Evolutionary conservation across 1,140 invertebrate genomes (phyloP), one percentile per base, ranked within the genome.

Genomic region (Ctenoplectra terminalis): DNA sequence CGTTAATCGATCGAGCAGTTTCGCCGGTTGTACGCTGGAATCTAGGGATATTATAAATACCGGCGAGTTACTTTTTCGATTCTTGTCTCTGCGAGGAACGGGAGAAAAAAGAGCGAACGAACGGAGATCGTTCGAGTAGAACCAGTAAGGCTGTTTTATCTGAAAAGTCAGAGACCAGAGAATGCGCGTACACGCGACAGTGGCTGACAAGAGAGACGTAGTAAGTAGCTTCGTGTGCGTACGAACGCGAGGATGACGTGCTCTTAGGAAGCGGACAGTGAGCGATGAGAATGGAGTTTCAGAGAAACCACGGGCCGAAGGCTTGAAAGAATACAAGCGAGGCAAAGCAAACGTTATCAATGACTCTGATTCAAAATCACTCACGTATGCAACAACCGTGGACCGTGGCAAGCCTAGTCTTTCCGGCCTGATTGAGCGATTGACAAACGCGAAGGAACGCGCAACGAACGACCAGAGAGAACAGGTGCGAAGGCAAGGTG

Each of bases 1-100:
- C 43, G 48, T 58, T 72, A 43, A 70, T 72, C 76, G 76, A 79
- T 67, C 54, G 56, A 58, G 29, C 56, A 17, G 29, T 31, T 34
- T 50, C 56, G 43, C 70, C 11, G 52, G 37, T 52, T 37, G 17
- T n/a, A n/a, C 26, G 13, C 34, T 15, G 0, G 23, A 23, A 52
- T 29, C 6, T n/a, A 34, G 11, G 31, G 31, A 34, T 60, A 60
- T 60, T 60, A 34, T 34, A 60, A 60, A 34, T 34, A 17, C 0
- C 8, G 9, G 11, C 9, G 46, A 15, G 56, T 23, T 58, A 31
- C 9, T 9, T 31, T 31, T 31, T 17, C 29, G 7, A 31, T 31
- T 31, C 17, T 58, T 31, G 26, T 31, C 26, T 31, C 8, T 2
- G 1, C 17, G 34, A 34, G 9, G 9, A 11, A n/a, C 23, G 17